Evolutionary conservation across 2,888 invertebrate species (phyloP).

Genomic region (Gerosis bhagava): DNA sequence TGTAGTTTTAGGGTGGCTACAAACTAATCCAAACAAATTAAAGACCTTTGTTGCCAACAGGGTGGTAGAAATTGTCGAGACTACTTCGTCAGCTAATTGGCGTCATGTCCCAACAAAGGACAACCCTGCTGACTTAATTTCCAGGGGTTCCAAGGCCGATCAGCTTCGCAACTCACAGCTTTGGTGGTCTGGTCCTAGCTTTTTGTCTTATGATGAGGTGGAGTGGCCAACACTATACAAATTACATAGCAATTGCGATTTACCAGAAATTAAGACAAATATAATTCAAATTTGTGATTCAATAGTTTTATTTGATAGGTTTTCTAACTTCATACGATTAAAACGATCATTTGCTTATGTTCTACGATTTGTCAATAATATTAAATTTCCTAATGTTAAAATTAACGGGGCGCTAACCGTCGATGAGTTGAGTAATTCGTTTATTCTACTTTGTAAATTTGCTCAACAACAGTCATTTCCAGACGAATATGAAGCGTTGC

Average conservation of each 20-base stretch:
- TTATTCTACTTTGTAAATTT: constrained; percentile 12
- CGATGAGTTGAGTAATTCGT: constrained; percentile 2
- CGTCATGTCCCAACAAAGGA: constrained; percentile 19
- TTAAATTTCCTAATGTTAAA: constrained; percentile 2
- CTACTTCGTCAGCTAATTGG: constrained; percentile 13
- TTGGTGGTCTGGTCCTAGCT: constrained; percentile 1
- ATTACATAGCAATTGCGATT: background rate
- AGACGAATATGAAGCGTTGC: background rate
- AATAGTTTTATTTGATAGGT: constrained; percentile 4
- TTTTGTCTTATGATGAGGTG: background rate
- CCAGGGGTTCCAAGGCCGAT: background rate
- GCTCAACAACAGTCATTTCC: constrained; percentile 10
- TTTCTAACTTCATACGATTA: constrained; percentile 11
- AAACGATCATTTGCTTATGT: constrained; percentile 13
- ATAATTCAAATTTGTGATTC: background rate
- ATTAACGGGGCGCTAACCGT: constrained; percentile 1
- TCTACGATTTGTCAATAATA: constrained; percentile 9
- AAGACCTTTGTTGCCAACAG: constrained; percentile 29
- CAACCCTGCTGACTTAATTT: constrained; percentile 22
- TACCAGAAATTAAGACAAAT: constrained; percentile 2
- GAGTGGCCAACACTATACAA: constrained; percentile 2
- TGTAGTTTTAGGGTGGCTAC: constrained; percentile 25
- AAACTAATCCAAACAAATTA: constrained; percentile 3
- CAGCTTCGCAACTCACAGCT: background rate
- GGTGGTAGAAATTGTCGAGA: constrained; percentile 15